Evolutionary conservation across 35 echinoderm and acorn worm genomes (phyloP).

Genomic region (Anneissia japonica): DNA sequence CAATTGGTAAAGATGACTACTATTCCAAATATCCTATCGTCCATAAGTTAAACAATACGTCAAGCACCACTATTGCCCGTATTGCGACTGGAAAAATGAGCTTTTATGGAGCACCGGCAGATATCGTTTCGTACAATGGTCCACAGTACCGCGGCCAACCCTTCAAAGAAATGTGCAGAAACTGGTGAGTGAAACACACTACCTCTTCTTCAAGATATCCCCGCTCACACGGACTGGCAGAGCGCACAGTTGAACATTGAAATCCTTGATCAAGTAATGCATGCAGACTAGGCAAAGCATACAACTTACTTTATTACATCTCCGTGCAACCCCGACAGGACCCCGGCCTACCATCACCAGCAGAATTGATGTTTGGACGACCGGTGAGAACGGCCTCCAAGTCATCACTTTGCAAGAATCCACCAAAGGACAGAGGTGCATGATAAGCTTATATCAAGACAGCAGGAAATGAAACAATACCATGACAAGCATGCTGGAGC

Average conservation of each 20-base stretch:
- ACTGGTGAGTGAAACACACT: slow-evolving; percentile 48
- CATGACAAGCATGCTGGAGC: too few species aligned
- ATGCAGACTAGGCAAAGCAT: slow-evolving; percentile 36
- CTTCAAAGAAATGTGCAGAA: slow-evolving; percentile 38
- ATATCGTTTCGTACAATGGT: slow-evolving; percentile 56
- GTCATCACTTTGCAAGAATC: too few species aligned
- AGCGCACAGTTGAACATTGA: slow-evolving; percentile 52
- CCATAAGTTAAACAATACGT: slow-evolving; percentile 23
- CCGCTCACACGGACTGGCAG: slow-evolving; percentile 39
- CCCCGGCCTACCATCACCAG: slow-evolving; percentile 30
- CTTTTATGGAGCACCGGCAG: slow-evolving; percentile 36
- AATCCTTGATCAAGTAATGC: slow-evolving; percentile 52
- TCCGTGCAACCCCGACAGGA: slow-evolving; percentile 36
- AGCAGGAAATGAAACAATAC: too few species aligned
- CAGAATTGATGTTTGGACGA: slow-evolving; percentile 44
- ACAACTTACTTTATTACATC: slow-evolving; percentile 36
- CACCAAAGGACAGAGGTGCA: too few species aligned
- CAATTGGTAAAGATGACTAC: too few species aligned
- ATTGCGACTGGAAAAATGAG: slow-evolving; percentile 28
- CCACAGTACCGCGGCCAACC: slow-evolving; percentile 43
- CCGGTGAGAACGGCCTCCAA: slow-evolving; percentile 35
- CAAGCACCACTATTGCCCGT: slow-evolving; percentile 38
- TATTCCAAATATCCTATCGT: slow-evolving; percentile 15
- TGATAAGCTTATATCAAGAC: too few species aligned
- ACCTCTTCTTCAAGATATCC: slow-evolving; percentile 55